A percentile compares a stretch with the other conserved stretches of the same genome.
Conservation (phyloP, 1,140 invertebrate genomes). For the Lamellibrachia luymesi region DNA sequence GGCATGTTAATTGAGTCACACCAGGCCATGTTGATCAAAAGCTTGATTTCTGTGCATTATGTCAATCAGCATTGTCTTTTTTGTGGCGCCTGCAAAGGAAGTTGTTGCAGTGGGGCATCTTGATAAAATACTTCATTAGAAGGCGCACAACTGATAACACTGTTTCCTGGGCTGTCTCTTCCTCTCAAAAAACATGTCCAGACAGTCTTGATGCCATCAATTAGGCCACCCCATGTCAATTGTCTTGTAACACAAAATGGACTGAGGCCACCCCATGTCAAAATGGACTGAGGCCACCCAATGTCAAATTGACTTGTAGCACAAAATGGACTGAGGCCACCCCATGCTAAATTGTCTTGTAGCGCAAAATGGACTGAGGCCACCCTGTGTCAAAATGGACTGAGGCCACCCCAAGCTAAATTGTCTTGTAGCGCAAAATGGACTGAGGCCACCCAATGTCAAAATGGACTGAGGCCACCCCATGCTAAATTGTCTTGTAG, state of each 20-base stretch:
- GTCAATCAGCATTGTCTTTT: constrained; percentile 5
- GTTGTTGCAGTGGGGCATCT: background rate
- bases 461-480: too few species aligned
- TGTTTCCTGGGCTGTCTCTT: background rate
- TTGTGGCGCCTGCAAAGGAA: background rate
- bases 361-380: background rate
- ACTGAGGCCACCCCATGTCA: background rate
- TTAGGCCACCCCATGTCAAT: background rate
- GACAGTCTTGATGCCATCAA: background rate
- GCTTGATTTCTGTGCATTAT: background rate
- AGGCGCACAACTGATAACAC: background rate
- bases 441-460: background rate
- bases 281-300: background rate
- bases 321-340: background rate
- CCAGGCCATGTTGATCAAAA: background rate
- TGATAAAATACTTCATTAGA: constrained; percentile 6
- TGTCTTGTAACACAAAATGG: background rate
- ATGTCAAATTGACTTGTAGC: background rate
- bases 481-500: too few species aligned
- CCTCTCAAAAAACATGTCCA: background rate
- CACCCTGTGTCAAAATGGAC: background rate
- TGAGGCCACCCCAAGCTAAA: background rate
- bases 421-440: background rate
- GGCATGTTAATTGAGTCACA: constrained; percentile 4
- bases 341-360: background rate